These are phyloP conservation scores for Paralvinella palmiformis DNA, from an alignment of 1,140 invertebrate genomes.

Conservation along the genomic window DNA sequence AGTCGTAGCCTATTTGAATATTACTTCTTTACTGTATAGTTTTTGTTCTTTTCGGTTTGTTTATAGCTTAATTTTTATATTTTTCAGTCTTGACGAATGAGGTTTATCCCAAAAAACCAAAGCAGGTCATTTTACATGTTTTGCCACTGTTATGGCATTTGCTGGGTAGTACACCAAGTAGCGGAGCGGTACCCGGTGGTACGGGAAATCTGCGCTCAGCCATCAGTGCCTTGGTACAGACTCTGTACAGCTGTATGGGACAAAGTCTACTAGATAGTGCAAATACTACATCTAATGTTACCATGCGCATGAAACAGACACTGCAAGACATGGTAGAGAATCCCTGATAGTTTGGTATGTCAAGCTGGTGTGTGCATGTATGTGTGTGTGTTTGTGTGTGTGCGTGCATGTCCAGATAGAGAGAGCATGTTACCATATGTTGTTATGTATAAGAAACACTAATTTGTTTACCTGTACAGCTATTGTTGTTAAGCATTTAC, in stretches of 20 bases:
- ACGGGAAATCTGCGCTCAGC: constrained; percentile 36
- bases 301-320: constrained; percentile 35
- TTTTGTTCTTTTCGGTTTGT: no score
- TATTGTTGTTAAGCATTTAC: no score
- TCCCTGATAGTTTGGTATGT: no score
- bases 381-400: no score
- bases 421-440: no score
- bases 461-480: no score
- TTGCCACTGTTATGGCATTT: constrained; percentile 46
- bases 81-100: constrained; percentile 40
- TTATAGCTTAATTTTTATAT: constrained; percentile 14
- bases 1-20: no score
- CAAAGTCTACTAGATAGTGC: constrained; percentile 37
- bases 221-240: constrained; percentile 31
- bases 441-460: no score
- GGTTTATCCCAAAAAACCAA: constrained; percentile 44
- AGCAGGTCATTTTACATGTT: constrained; percentile 44
- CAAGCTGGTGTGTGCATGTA: no score
- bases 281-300: constrained; percentile 34
- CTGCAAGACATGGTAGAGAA: constrained; percentile 34
- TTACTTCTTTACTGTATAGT: no score
- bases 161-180: constrained; percentile 36
- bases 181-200: constrained; percentile 35
- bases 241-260: constrained; percentile 41
- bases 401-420: no score